Evolutionary conservation across 2,797 vertebrate species (phyloP), one percentile per base, ranked within the genome.

Genomic region (Falco concolor): DNA sequence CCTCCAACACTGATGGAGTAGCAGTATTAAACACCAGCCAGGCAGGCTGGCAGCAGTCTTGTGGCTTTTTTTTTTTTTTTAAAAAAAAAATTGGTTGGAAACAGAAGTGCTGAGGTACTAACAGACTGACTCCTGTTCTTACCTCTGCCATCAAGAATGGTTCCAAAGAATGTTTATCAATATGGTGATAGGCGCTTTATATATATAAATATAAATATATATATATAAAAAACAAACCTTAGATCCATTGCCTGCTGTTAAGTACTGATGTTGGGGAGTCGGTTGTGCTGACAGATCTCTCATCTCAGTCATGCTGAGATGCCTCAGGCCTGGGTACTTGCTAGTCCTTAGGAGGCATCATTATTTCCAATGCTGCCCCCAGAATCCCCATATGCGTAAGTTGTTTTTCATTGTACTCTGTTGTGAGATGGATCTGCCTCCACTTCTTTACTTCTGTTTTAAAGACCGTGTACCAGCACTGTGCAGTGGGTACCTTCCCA

Each of bases 101-200:
- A 86, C 74, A 57, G 75, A 86, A 94, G 52, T 74, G 90, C 84
- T 57, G 90, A 90, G 88, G 88, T 91, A 67, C 44, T 32, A 77
- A 69, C 65, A 84, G 95, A 84, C 77, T 57, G 45, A 83, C 27
- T 65, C 86, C 93, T 94, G 88, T 63, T 82, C 84, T 93, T 87
- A 92, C 70, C 80, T 90, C 64, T 90, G 92, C 86, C 8, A 0
- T 92, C 54, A 10, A 10, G 54, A 85, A 81, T 52, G 86, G 80
- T 84, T 95, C 93, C 90, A 94, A 95, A 96, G 95, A 95, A 92
- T 90, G 87, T 93, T 95, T 89, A 89, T 90, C n/a, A 40, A 49
- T 91, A 72, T 42, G 68, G 83, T 83, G 75, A 93, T 49, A 92
- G 81, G 74, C 28, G 54, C 84, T 94, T 93, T 91, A 86, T 87